Evolutionary conservation across 2,888 invertebrate genomes (phyloP), one percentile per base, ranked within the genome.

Genomic region (Apotomis turbidana): DNA sequence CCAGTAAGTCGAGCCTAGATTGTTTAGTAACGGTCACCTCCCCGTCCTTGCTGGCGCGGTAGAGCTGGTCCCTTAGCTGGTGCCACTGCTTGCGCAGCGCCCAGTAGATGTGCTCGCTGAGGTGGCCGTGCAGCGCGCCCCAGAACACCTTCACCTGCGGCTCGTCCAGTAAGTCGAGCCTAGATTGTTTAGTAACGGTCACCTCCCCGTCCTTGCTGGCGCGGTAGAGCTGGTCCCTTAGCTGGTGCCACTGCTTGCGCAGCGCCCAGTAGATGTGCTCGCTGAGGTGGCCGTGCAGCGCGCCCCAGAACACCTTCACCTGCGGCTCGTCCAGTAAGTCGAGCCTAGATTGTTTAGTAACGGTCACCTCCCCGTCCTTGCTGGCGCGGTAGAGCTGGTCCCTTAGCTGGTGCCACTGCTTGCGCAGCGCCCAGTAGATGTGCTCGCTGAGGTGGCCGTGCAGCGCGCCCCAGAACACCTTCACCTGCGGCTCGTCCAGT

Each of bases 301-400:
- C 90, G 0, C 91, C 92, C 91, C 93, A 93, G 84, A 93, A 93
- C 78, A 93, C 76, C 77, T 87, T 87, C 69, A 93, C 90, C 54
- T 89, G 89, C 6, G 90, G 89, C 80, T 94, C 93, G 78, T 94
- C 93, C 68, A 92, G 82, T n/a, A n/a, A n/a, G n/a, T n/a, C n/a
- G n/a, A n/a, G n/a, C n/a, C n/a, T n/a, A n/a, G n/a, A n/a, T n/a
- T n/a, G n/a, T n/a, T n/a, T n/a, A n/a, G n/a, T n/a, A n/a, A n/a
- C n/a, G n/a, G 1, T 27, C 15, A 88, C 90, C 86, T 91, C 89
- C 3, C 82, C 81, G 61, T 86, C 87, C 75, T 82, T 83, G 79
- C 80, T 79, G 13, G 82, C 84, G 44, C 79, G 81, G 74, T 87
- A 85, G 10, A 89, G 80, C 57, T 80, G 82, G 44, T 88, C 88